Evolutionary conservation across 2,113 vertebrate genomes (phyloP), one percentile per base, ranked within the genome.

Genomic region (Vidua macroura): DNA sequence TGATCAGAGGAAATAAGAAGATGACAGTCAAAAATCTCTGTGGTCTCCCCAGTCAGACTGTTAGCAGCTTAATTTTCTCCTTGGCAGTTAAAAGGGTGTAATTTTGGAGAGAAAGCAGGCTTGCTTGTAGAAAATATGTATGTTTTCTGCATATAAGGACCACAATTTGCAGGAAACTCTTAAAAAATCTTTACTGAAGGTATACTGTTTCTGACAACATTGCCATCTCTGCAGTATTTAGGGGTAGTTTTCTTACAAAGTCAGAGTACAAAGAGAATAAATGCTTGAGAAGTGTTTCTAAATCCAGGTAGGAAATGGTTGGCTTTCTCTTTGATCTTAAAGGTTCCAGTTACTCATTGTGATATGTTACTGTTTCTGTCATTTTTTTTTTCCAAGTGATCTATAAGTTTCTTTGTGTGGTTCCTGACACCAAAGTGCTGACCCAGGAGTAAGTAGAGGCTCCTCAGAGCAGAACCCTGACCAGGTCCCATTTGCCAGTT

Each of bases 11-110:
- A 93, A 84, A 88, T 49, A 44, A 49, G 62, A 90, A 92, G 73
- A 96, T 78, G 83, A 67, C 66, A 75, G 69, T 81, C 39, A 90
- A 83, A 86, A 28, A 78, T 17, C 58, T 82, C 69, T 86, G 88
- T 93, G 89, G 91, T 93, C 74, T 72, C 73, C 35, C 41, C 25
- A 81, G 62, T 68, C 35, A 49, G 39, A 60, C 31, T 81, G n/a
- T 68, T 91, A 86, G 82, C 81, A 93, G 56, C 39, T 53, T 72
- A 39, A 78, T 77, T 86, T 93, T 93, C 55, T 68, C 73, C 28
- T 90, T 92, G 91, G 83, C 69, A 92, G 58, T 49, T 37, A 86
- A 92, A 93, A 83, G 49, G 39, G 27, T 78, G 53, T 37, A 84
- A 93, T 70, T 90, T 55, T 78, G 80, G 86, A 86, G 27, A 55